Conservation (phyloP, 2,797 vertebrate genomes). For the Lithobates pipiens region DNA sequence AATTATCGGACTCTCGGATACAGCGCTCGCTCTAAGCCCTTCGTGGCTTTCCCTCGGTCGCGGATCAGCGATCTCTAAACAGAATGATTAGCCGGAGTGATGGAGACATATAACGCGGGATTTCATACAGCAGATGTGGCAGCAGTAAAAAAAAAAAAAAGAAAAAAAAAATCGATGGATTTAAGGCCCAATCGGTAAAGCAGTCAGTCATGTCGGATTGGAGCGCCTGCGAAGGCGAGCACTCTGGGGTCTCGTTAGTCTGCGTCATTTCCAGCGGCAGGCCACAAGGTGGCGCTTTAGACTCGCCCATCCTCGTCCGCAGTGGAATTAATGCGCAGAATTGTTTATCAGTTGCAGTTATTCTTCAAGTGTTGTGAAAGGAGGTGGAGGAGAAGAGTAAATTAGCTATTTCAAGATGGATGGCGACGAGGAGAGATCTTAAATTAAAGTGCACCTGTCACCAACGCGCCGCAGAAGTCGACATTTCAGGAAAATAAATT, state of each 20-base stretch:
- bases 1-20: neutral
- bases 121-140: neutral
- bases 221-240: neutral
- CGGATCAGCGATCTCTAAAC: conserved; percentile 1
- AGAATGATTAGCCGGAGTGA: neutral
- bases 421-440: conserved; percentile 1
- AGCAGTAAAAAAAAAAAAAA: neutral
- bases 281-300: neutral
- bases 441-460: conserved; percentile 24
- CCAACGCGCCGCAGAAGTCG: neutral
- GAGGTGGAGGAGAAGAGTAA: conserved; percentile 2
- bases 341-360: neutral
- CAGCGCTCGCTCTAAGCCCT: neutral
- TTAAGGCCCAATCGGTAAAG: neutral
- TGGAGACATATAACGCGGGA: neutral
- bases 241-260: neutral
- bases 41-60: neutral
- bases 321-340: neutral
- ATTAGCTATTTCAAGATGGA: conserved; percentile 18
- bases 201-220: conserved; percentile 9
- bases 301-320: neutral
- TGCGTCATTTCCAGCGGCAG: neutral
- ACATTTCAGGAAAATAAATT: neutral
- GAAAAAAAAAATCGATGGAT: neutral
- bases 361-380: conserved; percentile 24